Conservation (phyloP, 2,113 vertebrate species). For the Brachyhypopomus occidentalis region DNA sequence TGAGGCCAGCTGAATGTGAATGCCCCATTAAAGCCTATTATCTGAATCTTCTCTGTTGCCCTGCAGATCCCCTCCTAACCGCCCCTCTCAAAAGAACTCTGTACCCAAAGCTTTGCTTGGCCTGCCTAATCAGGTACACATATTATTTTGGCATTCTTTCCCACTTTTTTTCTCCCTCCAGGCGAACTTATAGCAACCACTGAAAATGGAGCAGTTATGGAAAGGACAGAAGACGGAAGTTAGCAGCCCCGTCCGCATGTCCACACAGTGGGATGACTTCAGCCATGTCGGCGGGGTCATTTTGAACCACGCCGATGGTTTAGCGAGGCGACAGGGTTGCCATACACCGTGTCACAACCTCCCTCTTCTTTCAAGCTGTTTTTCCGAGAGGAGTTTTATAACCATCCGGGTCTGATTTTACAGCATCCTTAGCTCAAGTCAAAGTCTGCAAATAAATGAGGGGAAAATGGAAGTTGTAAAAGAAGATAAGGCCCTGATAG, state of each 20-base stretch:
- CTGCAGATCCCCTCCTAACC: constrained; percentile 47
- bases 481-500: constrained; percentile 31
- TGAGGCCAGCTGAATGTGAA: constrained; percentile 60
- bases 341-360: neutral
- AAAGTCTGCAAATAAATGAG: constrained; percentile 71
- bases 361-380: neutral
- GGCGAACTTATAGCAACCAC: constrained; percentile 33
- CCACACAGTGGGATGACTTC: neutral
- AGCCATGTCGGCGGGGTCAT: neutral
- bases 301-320: neutral
- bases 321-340: constrained; percentile 6
- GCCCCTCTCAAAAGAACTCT: constrained; percentile 40
- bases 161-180: neutral
- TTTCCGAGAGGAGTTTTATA: constrained; percentile 32
- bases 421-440: constrained; percentile 55
- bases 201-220: constrained; percentile 7
- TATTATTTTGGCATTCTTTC: constrained; percentile 47
- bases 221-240: constrained; percentile 16
- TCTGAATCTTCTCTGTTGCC: constrained; percentile 58
- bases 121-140: constrained; percentile 54
- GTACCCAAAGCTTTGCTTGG: constrained; percentile 48
- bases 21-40: constrained; percentile 68
- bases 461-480: constrained; percentile 53
- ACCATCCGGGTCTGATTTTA: constrained; percentile 39
- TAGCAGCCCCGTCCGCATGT: neutral